Evolutionary conservation across 2,888 invertebrate genomes (phyloP).

Genomic region (Athalia rosae): DNA sequence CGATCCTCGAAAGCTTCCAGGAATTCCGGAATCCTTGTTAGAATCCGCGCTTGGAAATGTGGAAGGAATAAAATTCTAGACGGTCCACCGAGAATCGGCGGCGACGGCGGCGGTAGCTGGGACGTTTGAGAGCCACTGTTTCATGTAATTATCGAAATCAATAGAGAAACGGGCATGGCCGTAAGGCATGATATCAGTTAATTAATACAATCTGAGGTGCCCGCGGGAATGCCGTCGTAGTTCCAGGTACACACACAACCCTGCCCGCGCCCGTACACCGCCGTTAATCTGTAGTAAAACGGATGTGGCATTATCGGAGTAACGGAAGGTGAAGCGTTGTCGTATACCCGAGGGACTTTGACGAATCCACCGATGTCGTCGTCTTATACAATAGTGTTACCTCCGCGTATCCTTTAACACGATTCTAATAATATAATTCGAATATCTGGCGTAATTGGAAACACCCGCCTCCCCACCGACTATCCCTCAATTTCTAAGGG

Average conservation of each 20-base stretch:
- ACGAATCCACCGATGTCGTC: constrained; percentile 16
- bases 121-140: constrained; percentile 21
- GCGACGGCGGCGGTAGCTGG: not conserved
- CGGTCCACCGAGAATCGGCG: too few relatives aligned
- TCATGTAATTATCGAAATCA: constrained; percentile 41
- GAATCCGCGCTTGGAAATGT: too few relatives aligned
- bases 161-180: constrained; percentile 27
- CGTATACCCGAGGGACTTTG: constrained; percentile 26
- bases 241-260: not conserved
- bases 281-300: constrained; percentile 8
- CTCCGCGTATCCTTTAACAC: not conserved
- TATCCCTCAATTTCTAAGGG: too few relatives aligned
- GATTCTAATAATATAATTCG: too few relatives aligned
- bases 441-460: too few relatives aligned
- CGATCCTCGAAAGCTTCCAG: too few relatives aligned
- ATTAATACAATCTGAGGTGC: constrained; percentile 44
- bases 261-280: not conserved
- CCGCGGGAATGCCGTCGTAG: constrained; percentile 7
- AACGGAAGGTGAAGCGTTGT: constrained; percentile 34
- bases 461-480: too few relatives aligned
- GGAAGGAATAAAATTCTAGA: too few relatives aligned
- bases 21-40: too few relatives aligned
- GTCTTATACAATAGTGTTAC: not conserved
- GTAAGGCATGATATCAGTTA: constrained; percentile 44
- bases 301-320: constrained; percentile 35